Evolutionary conservation across 2,113 vertebrate species (phyloP).

Genomic region (Nipponia nippon): DNA sequence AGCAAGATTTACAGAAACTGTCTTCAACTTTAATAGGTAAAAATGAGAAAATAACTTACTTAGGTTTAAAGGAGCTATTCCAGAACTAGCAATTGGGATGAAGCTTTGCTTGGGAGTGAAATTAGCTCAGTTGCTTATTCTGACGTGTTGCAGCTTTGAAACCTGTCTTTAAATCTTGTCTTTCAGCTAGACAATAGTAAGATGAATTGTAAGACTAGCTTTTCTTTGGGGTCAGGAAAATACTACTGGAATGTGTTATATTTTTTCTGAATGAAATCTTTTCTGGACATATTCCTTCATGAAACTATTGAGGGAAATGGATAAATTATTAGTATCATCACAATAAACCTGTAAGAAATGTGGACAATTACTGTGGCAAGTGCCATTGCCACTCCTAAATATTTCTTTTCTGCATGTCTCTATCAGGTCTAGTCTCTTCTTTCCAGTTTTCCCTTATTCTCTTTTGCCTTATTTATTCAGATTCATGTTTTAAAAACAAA

Average conservation of each 20-base stretch:
- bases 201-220: not conserved
- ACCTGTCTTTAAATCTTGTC: not conserved
- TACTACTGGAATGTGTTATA: not conserved
- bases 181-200: not conserved
- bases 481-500: not conserved
- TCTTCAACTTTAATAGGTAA: not conserved
- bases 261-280: not conserved
- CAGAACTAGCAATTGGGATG: not conserved
- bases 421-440: not conserved
- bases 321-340: not conserved
- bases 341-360: not conserved
- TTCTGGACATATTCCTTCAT: not conserved
- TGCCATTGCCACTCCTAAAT: not conserved
- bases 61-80: not conserved
- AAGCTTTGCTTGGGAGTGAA: not conserved
- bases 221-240: not conserved
- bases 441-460: not conserved
- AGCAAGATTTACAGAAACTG: not conserved
- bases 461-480: not conserved
- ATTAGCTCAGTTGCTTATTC: not conserved
- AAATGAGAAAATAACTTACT: not conserved
- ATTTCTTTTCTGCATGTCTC: not conserved
- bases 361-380: not conserved
- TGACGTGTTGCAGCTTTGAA: not conserved
- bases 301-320: not conserved